Conservation (phyloP, 2,797 vertebrate genomes). For the Orestias chungarensis region DNA sequence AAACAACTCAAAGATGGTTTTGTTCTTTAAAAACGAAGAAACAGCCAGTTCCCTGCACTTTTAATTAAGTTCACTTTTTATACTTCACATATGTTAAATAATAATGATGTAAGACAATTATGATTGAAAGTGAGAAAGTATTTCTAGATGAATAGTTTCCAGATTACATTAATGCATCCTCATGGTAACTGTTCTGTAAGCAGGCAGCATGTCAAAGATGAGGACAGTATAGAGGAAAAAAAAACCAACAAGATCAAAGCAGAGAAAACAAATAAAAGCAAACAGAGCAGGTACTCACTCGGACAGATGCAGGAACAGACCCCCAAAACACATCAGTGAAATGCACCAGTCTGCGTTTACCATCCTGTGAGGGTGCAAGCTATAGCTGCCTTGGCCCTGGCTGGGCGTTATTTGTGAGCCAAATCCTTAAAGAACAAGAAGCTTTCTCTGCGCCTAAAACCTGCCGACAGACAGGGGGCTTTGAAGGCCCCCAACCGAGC, state of each 20-base stretch:
- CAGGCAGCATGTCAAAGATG: conserved; percentile 33
- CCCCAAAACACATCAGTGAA: conserved; percentile 65
- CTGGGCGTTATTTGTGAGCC: conserved; percentile 83
- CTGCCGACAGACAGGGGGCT: conserved; percentile 86
- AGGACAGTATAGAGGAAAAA: conserved; percentile 30
- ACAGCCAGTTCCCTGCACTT: conserved; percentile 6
- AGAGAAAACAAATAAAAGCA: conserved; percentile 39
- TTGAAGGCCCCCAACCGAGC: conserved; percentile 88
- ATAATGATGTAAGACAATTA: conserved; percentile 10
- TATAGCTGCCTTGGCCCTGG: conserved; percentile 69
- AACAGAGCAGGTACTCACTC: conserved; percentile 70
- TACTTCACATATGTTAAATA: conserved; percentile 5
- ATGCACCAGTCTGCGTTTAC: conserved; percentile 54
- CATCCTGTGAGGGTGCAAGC: conserved; percentile 69
- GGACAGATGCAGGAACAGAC: conserved; percentile 60
- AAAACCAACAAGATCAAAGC: conserved; percentile 44
- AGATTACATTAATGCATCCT: conserved; percentile 16
- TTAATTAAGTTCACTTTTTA: conserved; percentile 5
- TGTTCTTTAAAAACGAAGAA: conserved; percentile 22
- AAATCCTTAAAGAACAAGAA: conserved; percentile 85
- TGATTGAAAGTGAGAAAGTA: conserved; percentile 4
- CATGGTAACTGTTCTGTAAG: conserved; percentile 12
- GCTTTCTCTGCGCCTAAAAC: conserved; percentile 84
- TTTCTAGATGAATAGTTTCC: conserved; percentile 3
- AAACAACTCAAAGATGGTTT: conserved; percentile 8